Conservation (phyloP, 2,888 invertebrate genomes). For the Trisateles emortualis region DNA sequence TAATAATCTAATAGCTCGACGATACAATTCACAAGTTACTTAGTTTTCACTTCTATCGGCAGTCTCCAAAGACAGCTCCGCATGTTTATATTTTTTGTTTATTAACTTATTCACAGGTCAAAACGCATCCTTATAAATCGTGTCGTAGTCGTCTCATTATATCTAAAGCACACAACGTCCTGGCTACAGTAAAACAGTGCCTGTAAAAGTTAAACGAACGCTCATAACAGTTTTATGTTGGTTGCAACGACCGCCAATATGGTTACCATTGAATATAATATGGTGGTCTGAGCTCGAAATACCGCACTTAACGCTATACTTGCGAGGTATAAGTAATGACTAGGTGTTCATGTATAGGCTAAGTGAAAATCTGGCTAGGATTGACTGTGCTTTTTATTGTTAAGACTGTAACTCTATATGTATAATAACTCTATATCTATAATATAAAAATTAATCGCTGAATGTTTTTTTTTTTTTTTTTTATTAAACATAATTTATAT, state of each 20-base stretch:
- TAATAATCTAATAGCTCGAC: no score
- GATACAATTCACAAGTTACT: no score
- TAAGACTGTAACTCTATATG: no score
- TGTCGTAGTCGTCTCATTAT: slow-evolving; percentile 25
- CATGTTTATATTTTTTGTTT: no score
- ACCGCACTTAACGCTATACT: slow-evolving; percentile 22
- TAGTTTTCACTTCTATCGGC: no score
- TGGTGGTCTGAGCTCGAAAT: slow-evolving; percentile 24
- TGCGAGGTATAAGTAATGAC: slow-evolving; percentile 2
- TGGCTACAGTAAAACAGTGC: slow-evolving; percentile 47
- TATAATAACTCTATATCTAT: no score
- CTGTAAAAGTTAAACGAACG: slow-evolving; percentile 54
- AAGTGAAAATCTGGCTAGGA: no score
- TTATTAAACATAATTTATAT: no score
- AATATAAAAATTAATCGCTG: no score
- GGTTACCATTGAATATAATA: slow-evolving; percentile 42
- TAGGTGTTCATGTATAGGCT: neutral
- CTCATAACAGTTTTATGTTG: slow-evolving; percentile 61
- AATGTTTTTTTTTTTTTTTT: no score
- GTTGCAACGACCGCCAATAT: slow-evolving; percentile 43
- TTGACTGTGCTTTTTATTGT: no score
- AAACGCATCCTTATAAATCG: slow-evolving; percentile 5
- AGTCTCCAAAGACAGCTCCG: no score
- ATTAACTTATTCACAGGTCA: neutral
- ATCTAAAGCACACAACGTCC: slow-evolving; percentile 4